A percentile compares a stretch with the other conserved stretches of the same genome.
Conservation (phyloP, 1,140 invertebrate species). For the Ladona fulva region DNA sequence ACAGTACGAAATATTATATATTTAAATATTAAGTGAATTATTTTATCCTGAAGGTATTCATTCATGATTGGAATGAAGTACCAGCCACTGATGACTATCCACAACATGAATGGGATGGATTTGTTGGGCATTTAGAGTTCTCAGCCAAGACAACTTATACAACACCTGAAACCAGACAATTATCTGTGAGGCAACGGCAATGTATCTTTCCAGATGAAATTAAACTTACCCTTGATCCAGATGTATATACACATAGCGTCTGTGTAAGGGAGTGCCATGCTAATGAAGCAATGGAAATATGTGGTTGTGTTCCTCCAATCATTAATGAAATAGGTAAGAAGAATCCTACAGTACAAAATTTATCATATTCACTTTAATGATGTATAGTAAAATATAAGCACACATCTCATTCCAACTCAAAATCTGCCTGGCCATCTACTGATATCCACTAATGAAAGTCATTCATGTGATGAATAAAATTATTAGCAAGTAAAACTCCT, state of each 20-base stretch:
- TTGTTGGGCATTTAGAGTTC: constrained; percentile 52
- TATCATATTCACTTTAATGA: background rate
- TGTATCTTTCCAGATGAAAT: constrained; percentile 57
- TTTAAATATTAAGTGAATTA: background rate
- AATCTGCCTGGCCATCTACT: too few species aligned
- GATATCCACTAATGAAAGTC: too few species aligned
- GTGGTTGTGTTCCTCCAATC: constrained; percentile 57
- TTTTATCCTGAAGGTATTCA: constrained; percentile 44
- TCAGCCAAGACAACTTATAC: constrained; percentile 62
- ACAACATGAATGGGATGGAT: constrained; percentile 54
- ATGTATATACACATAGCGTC: constrained; percentile 51
- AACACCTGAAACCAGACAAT: constrained; percentile 53
- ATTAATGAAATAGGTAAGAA: constrained; percentile 43
- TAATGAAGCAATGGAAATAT: constrained; percentile 44
- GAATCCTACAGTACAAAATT: background rate
- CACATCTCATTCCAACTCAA: too few species aligned
- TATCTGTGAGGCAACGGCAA: constrained; percentile 52
- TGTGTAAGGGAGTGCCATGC: constrained; percentile 61
- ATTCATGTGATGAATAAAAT: too few species aligned
- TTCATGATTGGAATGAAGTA: constrained; percentile 55
- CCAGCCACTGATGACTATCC: constrained; percentile 52
- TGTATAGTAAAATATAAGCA: too few species aligned
- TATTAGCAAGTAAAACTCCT: too few species aligned
- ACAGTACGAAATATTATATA: background rate
- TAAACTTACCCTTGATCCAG: background rate